Evolutionary conservation across 2,888 invertebrate genomes (phyloP).

Genomic region (Lasius platythorax): DNA sequence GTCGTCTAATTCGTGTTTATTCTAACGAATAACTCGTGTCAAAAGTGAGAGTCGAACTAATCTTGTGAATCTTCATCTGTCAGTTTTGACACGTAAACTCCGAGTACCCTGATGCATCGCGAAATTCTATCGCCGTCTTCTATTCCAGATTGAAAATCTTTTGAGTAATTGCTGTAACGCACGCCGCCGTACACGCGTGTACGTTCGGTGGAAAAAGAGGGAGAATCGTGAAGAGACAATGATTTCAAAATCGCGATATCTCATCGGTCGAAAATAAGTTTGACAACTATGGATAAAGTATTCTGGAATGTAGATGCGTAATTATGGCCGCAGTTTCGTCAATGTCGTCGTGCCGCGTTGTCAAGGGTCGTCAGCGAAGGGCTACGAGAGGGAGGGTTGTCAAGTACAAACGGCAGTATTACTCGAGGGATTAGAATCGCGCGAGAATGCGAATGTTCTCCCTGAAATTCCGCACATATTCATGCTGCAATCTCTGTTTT

Average conservation of each 20-base stretch:
- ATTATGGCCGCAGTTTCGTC: slow-evolving; percentile 74
- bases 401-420: slow-evolving; percentile 63
- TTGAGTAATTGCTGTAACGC: background rate
- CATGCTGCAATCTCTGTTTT: slow-evolving; percentile 66
- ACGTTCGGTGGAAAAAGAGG: background rate
- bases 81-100: background rate
- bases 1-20: no score
- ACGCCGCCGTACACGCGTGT: background rate
- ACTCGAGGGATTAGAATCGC: slow-evolving; percentile 71
- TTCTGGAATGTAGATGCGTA: slow-evolving; percentile 78
- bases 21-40: background rate
- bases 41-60: background rate
- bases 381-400: slow-evolving; percentile 51
- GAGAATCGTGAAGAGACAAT: background rate
- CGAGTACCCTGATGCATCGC: background rate
- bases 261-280: slow-evolving; percentile 43
- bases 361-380: slow-evolving; percentile 48
- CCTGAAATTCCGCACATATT: slow-evolving; percentile 66
- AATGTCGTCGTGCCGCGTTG: slow-evolving; percentile 54
- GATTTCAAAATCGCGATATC: background rate
- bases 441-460: slow-evolving; percentile 57
- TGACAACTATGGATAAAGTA: slow-evolving; percentile 67
- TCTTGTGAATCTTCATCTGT: background rate
- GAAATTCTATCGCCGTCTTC: background rate
- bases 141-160: background rate